phyloP scores from a whole-genome alignment of 1,140 invertebrate species.

The Drosophila athabasca region DNA sequence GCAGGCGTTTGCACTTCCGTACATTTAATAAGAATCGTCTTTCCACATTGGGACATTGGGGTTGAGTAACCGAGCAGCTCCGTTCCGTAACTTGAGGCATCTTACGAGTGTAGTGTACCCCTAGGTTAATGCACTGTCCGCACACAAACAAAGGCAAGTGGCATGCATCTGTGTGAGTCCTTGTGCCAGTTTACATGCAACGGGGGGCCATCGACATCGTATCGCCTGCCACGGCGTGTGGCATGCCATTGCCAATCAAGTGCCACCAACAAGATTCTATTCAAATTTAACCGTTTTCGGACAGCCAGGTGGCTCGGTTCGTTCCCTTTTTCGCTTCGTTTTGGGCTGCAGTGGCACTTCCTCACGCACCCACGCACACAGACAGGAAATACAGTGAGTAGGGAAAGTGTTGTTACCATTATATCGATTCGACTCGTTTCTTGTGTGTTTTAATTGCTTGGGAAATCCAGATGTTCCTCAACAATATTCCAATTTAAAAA shows the following conservation, averaged over 20 bases:
- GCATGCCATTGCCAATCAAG: constrained; percentile 24
- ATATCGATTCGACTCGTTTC: too few species aligned
- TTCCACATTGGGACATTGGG: constrained; percentile 14
- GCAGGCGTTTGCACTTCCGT: constrained; percentile 75
- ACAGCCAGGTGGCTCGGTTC: constrained; percentile 9
- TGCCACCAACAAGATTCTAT: constrained; percentile 36
- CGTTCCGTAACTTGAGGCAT: constrained; percentile 61
- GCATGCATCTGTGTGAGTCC: constrained; percentile 59
- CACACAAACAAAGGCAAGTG: neutral
- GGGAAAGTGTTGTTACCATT: too few species aligned
- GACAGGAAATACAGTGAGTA: constrained; percentile 2
- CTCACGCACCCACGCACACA: neutral
- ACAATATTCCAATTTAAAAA: too few species aligned
- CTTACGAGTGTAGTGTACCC: constrained; percentile 22
- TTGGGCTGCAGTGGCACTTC: constrained; percentile 2
- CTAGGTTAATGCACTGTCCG: constrained; percentile 72
- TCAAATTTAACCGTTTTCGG: constrained; percentile 5
- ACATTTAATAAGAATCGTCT: constrained; percentile 32
- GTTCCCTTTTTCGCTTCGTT: neutral
- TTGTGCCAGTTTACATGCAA: constrained; percentile 64
- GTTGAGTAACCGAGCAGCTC: constrained; percentile 39
- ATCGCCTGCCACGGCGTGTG: neutral
- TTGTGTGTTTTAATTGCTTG: too few species aligned
- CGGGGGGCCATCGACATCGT: constrained; percentile 11
- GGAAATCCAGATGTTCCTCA: too few species aligned